Base-by-base conservation (phyloP, 2,797 vertebrate species). In the Hydrophis major region DNA sequence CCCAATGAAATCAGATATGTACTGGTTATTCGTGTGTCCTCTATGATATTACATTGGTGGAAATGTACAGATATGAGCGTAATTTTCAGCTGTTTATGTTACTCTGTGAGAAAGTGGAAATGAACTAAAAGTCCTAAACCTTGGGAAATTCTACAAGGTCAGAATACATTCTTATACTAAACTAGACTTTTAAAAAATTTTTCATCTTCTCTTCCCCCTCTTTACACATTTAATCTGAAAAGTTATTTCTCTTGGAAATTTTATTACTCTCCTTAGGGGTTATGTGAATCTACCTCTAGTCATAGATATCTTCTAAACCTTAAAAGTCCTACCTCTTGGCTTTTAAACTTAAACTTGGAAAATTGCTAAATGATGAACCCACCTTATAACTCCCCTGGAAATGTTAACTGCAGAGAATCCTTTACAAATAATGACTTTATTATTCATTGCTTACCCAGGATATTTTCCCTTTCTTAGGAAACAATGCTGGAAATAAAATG, bases 1-100 rank as follows among this genome's bases (percentile, higher is more conserved):
- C 91, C 97, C 95, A 95, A 93, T 96, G 96, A 96, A 96, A 95
- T 60, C 60, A 94, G 59, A 93, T 56, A 7, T 0, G 25, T 95
- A 96, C 22, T 95, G 93, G 95, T 90, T 95, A 93, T 96, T 96
- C 92, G 96, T 90, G 90, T 91, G 66, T 91, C 63, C 0, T 69
- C 25, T 53, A 1, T 66, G 74, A 86, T 93, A 86, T 55, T 95
- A 61, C 86, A 28, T 91, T 94, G 92, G 94, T 69, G 14, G 63
- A 4, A 12, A 22, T 90, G 96, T 93, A 94, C 0, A 11, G 93
- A 96, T 96, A 95, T 50, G 0, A 28, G 91, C 56, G 93, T 90
- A 96, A 92, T 63, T 42, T 42, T 90, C 66, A 92, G 92, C 91
- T 95, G 66, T 91, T 94, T 94, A 37, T 10, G 92, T 4, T 2